Conservation (phyloP, 2,113 vertebrate genomes). For the Spheniscus mendiculus region DNA sequence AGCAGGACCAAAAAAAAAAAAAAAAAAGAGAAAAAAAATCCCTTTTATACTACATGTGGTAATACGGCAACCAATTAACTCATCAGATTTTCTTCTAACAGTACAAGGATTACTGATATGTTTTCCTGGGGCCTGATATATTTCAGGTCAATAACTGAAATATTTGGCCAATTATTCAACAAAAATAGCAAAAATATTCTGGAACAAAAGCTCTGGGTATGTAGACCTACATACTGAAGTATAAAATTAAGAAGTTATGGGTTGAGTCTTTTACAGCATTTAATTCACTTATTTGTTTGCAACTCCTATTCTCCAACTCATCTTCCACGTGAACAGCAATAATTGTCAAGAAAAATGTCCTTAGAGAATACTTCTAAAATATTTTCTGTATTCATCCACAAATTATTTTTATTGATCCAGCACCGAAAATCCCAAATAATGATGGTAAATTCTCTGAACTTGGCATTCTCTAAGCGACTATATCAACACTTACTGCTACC, state of each 20-base stretch:
- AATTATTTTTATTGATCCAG: not conserved
- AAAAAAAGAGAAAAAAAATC: no score
- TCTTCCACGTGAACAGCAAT: not conserved
- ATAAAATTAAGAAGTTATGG: not conserved
- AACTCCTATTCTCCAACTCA: not conserved
- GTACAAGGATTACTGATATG: not conserved
- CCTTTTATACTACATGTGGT: not conserved
- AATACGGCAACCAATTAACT: not conserved
- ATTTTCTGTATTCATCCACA: not conserved
- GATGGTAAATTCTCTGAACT: not conserved
- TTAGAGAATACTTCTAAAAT: not conserved
- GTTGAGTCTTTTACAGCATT: not conserved
- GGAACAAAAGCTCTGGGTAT: not conserved
- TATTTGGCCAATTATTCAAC: not conserved
- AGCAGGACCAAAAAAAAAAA: rapidly evolving
- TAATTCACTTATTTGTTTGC: not conserved
- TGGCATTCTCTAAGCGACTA: not conserved
- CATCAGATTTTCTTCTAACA: not conserved
- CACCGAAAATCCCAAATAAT: not conserved
- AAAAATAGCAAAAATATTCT: not conserved
- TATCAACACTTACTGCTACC: not conserved
- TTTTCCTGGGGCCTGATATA: not conserved
- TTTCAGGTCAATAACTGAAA: not conserved
- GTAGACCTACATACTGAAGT: not conserved
- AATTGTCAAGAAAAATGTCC: not conserved